These are phyloP conservation scores for Gymnosoma rotundatum DNA, from an alignment of 2,888 invertebrate genomes.

Conservation along the genomic window DNA sequence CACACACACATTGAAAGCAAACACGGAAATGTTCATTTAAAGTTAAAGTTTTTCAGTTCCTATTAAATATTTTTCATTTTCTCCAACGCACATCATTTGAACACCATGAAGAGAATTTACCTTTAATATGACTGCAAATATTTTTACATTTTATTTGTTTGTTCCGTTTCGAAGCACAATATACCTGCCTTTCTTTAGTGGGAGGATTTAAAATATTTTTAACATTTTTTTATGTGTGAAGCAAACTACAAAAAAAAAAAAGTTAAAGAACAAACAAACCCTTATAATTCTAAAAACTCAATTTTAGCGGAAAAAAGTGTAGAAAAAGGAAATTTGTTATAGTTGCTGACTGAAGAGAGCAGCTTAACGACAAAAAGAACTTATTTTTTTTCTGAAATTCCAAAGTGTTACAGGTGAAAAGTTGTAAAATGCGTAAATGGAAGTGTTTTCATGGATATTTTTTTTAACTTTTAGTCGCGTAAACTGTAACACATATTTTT, in stretches of 20 bases:
- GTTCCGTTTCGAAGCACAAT: slow-evolving; percentile 10
- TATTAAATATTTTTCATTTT: background rate
- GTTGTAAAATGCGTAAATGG: slow-evolving; percentile 40
- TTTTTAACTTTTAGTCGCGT: background rate
- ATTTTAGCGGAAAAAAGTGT: slow-evolving; percentile 22
- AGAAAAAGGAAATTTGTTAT: background rate
- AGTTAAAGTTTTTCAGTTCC: slow-evolving; percentile 30
- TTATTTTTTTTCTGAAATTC: slow-evolving; percentile 39
- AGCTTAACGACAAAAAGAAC: background rate
- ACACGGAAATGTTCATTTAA: slow-evolving; percentile 57
- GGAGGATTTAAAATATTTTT: slow-evolving; percentile 32
- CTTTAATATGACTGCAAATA: slow-evolving; percentile 45
- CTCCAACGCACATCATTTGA: background rate
- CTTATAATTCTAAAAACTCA: slow-evolving; percentile 47
- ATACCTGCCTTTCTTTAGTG: slow-evolving; percentile 17
- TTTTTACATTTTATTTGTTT: slow-evolving; percentile 35
- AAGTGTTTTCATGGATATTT: background rate
- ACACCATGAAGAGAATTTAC: slow-evolving; percentile 9
- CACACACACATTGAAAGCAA: background rate
- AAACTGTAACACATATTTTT: slow-evolving; percentile 8
- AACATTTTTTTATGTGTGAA: background rate
- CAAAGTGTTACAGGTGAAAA: slow-evolving; percentile 41
- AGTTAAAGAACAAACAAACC: slow-evolving; percentile 35
- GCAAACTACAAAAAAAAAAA: background rate
- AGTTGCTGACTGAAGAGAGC: background rate